Conservation (phyloP, 2,797 vertebrate genomes). For the Aulostomus chinensis region DNA sequence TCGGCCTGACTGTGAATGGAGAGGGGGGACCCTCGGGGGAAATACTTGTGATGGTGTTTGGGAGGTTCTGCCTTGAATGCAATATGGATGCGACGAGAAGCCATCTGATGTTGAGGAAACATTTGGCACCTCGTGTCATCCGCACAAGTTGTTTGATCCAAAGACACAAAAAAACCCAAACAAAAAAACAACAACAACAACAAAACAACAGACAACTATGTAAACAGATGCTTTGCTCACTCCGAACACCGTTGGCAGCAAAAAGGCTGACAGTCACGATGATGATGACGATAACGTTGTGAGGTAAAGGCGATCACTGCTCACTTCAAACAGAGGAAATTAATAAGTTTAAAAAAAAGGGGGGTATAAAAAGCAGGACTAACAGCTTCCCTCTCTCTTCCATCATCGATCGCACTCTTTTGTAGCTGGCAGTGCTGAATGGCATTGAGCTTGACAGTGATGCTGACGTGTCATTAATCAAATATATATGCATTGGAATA, state of each 20-base stretch:
- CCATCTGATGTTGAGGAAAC: conserved; percentile 71
- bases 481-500: conserved; percentile 76
- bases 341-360: conserved; percentile 51
- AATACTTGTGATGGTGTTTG: conserved; percentile 68
- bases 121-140: conserved; percentile 72
- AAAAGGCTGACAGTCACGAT: conserved; percentile 64
- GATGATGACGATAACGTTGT: conserved; percentile 41
- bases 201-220: too few relatives aligned
- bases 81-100: conserved; percentile 57
- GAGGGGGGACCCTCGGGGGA: conserved; percentile 61
- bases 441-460: conserved; percentile 74
- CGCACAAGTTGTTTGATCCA: conserved; percentile 72
- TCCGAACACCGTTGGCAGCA: conserved; percentile 55
- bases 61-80: conserved; percentile 64
- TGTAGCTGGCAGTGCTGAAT: conserved; percentile 64
- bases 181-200: too few relatives aligned
- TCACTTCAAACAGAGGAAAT: conserved; percentile 60
- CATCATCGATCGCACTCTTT: conserved; percentile 59
- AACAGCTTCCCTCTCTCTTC: conserved; percentile 31
- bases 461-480: conserved; percentile 76
- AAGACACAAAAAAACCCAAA: conserved; percentile 42
- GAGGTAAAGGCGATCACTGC: conserved; percentile 55
- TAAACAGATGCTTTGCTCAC: conserved; percentile 63
- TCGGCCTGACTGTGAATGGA: conserved; percentile 55
- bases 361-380: conserved; percentile 25